phyloP scores from a whole-genome alignment of 2,113 vertebrate genomes.

The Otocyon megalotis region DNA sequence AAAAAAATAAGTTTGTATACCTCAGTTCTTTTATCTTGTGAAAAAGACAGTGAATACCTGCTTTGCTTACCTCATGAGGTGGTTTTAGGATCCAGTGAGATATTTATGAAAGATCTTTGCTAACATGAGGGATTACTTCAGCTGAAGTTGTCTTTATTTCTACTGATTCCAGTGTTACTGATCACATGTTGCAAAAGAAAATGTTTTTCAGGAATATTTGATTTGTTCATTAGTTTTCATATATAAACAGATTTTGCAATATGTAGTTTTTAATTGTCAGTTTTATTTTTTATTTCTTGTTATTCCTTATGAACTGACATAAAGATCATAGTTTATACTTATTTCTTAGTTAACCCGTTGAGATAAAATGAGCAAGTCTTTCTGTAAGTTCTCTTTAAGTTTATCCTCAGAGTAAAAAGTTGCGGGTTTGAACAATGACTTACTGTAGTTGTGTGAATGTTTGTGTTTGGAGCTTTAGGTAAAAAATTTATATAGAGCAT shows the following conservation, averaged over 20 bases:
- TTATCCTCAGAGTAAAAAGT: not conserved
- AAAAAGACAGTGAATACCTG: not conserved
- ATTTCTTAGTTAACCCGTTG: not conserved
- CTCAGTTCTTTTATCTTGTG: not conserved
- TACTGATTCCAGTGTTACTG: not conserved
- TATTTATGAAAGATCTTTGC: not conserved
- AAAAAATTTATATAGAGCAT: not conserved
- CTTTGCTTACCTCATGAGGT: not conserved
- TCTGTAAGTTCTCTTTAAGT: not conserved
- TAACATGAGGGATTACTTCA: not conserved
- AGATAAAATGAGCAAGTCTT: not conserved
- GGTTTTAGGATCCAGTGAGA: not conserved
- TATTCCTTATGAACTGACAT: not conserved
- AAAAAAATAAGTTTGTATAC: not conserved
- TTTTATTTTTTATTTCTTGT: conserved; percentile 6
- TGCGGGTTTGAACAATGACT: not conserved
- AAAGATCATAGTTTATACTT: not conserved
- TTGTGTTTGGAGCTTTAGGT: not conserved
- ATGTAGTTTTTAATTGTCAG: not conserved
- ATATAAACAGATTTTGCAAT: not conserved
- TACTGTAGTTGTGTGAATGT: not conserved
- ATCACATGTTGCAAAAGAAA: not conserved
- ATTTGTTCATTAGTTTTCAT: not conserved
- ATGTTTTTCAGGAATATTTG: not conserved
- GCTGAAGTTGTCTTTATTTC: not conserved